Evolutionary conservation across 2,888 invertebrate genomes (phyloP).

Genomic region (Loripinus fragilis): DNA sequence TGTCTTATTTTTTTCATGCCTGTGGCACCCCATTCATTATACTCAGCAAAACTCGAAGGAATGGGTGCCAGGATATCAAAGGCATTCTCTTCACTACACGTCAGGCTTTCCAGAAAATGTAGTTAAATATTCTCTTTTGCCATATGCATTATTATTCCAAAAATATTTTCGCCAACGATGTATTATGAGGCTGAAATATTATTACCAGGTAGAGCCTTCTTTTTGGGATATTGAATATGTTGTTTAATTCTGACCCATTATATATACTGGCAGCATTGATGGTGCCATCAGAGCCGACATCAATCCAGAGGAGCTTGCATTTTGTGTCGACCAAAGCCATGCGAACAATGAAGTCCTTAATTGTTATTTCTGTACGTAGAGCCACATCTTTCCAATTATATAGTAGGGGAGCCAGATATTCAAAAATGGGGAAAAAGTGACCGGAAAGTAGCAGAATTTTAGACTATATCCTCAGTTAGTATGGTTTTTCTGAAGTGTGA

Average conservation of each 20-base stretch:
- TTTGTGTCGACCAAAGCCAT: background rate
- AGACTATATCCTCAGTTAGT: no score
- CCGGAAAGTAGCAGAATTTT: no score
- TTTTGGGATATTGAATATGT: constrained; percentile 5
- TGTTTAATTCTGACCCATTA: constrained; percentile 23
- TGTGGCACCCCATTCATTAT: no score
- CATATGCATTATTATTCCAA: constrained; percentile 45
- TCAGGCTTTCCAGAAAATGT: constrained; percentile 36
- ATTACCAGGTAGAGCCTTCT: constrained; percentile 12
- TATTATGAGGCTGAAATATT: background rate
- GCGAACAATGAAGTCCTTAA: constrained; percentile 4
- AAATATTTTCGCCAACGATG: constrained; percentile 51
- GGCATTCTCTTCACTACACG: constrained; percentile 30
- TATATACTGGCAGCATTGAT: constrained; percentile 19
- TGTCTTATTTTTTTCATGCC: no score
- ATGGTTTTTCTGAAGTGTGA: no score
- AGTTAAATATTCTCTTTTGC: constrained; percentile 42
- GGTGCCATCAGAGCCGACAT: constrained; percentile 24
- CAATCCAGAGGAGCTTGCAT: constrained; percentile 26
- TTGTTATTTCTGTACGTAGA: constrained; percentile 23
- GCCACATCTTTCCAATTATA: no score
- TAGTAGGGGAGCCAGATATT: no score
- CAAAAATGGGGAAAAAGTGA: no score
- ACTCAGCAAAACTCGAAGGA: constrained; percentile 21
- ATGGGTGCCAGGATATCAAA: constrained; percentile 41